Base-by-base conservation (phyloP, 2,888 invertebrate genomes). In the Drosophila mercatorum region DNA sequence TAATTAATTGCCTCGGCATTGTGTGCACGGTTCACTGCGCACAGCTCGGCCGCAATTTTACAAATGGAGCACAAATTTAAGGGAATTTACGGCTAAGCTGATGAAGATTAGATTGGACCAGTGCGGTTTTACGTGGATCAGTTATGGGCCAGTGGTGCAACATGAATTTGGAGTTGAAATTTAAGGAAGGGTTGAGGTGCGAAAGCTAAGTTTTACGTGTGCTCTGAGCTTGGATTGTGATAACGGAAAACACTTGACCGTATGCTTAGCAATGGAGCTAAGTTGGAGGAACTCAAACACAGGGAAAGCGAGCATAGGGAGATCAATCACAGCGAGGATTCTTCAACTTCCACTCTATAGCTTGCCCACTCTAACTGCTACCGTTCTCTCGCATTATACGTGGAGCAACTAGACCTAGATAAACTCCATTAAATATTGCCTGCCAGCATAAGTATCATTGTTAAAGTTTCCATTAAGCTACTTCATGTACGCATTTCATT, bases 1-100 rank as follows among this genome's bases (percentile, higher is more conserved):
- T 60, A 53, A 63, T 60, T 68, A 68, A 67, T 67, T 67, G 40
- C 40, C 3, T 52, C 43, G 34, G 31, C 38, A 40, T 40, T 58
- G 31, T 46, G 22, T 10, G 53, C 34, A 36, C 8, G 46, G 34
- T 38, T 34, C 17, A 47, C 10, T 40, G 67, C 52, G 44, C n/a
- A 31, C n/a, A 22, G 22, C 43, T 31, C 52, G 22, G 44, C n/a
- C 31, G n/a, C 8, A 51, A 5, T 41, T 64, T 6, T 14, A 7
- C 28, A 22, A 67, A 46, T 5, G 3, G 34, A 31, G 3, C 36
- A n/a, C 1, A 44, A 31, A 17, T 66, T 40, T 26, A 14, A 36
- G 46, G 17, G 31, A 26, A 26, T 14, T 28, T 12, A 12, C n/a
- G 17, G 34, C 17, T 62, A 6, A 10, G 36, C 34, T 36, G 36